Evolutionary conservation across 2,888 invertebrate genomes (phyloP).

Genomic region (Oscheius sp.): DNA sequence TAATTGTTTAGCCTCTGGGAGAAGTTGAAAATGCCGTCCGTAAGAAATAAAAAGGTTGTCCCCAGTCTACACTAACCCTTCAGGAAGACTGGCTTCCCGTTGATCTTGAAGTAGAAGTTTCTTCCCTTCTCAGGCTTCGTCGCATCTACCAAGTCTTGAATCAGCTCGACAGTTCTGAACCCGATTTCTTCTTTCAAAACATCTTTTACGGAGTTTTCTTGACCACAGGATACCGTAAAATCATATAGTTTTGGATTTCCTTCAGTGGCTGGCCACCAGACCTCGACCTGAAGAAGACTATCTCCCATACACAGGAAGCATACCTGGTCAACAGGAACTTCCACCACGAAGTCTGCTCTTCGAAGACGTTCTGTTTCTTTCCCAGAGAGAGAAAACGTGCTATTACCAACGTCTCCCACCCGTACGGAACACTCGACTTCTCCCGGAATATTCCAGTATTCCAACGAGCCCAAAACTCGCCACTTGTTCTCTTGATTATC

Average conservation of each 20-base stretch:
- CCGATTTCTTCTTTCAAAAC: constrained; percentile 78
- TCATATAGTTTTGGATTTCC: constrained; percentile 85
- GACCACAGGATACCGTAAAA: constrained; percentile 38
- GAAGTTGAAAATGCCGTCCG: too few relatives aligned
- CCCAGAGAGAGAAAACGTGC: neutral
- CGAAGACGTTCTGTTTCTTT: neutral
- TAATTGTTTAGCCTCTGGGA: too few relatives aligned
- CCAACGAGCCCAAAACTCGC: constrained; percentile 2
- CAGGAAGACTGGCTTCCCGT: constrained; percentile 87
- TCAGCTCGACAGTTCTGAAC: constrained; percentile 86
- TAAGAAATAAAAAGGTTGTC: too few relatives aligned
- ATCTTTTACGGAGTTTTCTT: constrained; percentile 24
- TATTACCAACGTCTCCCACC: neutral
- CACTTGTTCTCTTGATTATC: neutral
- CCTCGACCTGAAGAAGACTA: constrained; percentile 73
- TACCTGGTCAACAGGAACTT: constrained; percentile 18
- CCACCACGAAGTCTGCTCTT: constrained; percentile 11
- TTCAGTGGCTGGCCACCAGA: constrained; percentile 97
- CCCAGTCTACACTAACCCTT: constrained; percentile 77
- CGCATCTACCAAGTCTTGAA: constrained; percentile 74
- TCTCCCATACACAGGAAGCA: neutral
- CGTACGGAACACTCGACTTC: neutral
- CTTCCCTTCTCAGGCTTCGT: constrained; percentile 75
- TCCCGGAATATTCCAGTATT: constrained; percentile 3
- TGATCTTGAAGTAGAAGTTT: constrained; percentile 88